phyloP scores from a whole-genome alignment of 2,797 vertebrate genomes.

The Discoglossus pictus region DNA sequence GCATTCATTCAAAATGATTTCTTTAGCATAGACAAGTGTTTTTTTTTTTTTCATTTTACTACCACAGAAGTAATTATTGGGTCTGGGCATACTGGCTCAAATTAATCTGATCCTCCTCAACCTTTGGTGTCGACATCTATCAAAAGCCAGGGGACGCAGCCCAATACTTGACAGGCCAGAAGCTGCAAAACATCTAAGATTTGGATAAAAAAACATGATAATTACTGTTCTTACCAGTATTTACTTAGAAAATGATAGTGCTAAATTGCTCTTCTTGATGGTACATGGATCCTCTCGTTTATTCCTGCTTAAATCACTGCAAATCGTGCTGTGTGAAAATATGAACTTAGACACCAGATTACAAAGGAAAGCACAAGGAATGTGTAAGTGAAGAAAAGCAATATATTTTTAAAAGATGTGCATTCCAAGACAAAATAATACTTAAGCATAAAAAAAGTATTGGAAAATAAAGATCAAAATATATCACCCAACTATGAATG shows the following conservation, averaged over 20 bases:
- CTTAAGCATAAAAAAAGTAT: too few species aligned
- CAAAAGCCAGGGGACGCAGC: conserved; percentile 31
- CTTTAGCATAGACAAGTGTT: conserved; percentile 44
- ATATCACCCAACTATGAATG: too few species aligned
- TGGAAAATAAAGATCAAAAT: too few species aligned
- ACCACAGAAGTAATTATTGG: conserved; percentile 49
- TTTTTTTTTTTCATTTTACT: conserved; percentile 38
- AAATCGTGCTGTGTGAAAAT: conserved; percentile 10
- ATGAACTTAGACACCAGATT: conserved; percentile 2
- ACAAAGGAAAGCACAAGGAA: too few species aligned
- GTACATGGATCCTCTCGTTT: not conserved
- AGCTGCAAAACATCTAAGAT: conserved; percentile 38
- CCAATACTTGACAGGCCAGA: conserved; percentile 42
- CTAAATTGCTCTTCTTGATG: conserved; percentile 17
- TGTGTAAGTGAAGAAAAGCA: too few species aligned
- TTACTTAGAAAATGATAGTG: conserved; percentile 45
- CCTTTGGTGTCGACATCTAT: conserved; percentile 44
- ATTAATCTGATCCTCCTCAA: conserved; percentile 50
- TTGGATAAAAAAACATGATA: conserved; percentile 36
- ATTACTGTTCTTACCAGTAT: conserved; percentile 46
- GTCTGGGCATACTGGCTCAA: conserved; percentile 48
- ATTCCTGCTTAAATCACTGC: conserved; percentile 21
- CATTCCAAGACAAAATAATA: too few species aligned
- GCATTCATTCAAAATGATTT: conserved; percentile 45
- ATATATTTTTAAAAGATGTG: too few species aligned